Conservation (phyloP, 2,888 invertebrate genomes). For the Drosophila pseudotakahashii region DNA sequence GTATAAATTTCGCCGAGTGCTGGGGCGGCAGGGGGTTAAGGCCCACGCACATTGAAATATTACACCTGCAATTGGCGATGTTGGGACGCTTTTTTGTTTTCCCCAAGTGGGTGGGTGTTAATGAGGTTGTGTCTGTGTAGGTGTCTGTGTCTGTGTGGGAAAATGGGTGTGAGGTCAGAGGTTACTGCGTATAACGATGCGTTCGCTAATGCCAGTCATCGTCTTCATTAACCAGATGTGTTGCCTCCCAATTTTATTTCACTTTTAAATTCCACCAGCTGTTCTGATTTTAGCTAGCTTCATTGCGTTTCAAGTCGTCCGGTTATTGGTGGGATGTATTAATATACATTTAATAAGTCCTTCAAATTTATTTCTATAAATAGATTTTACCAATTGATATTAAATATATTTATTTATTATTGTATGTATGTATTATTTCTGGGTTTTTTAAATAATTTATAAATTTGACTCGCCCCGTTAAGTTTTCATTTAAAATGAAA, state of each 20-base stretch:
- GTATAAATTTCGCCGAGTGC: slow-evolving; percentile 62
- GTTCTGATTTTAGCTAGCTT: neutral
- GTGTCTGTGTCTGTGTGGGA: neutral
- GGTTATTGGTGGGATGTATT: neutral
- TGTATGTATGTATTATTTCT: neutral
- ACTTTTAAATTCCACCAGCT: neutral
- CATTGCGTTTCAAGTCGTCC: neutral
- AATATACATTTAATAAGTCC: too few species aligned
- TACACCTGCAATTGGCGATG: slow-evolving; percentile 75
- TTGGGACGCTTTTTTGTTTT: slow-evolving; percentile 45
- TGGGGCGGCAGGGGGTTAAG: slow-evolving; percentile 9
- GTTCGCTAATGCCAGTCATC: slow-evolving; percentile 69
- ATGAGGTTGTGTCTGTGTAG: slow-evolving; percentile 13
- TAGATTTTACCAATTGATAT: too few species aligned
- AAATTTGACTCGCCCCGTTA: neutral
- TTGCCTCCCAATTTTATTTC: slow-evolving; percentile 17
- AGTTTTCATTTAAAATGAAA: neutral
- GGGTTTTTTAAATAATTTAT: neutral
- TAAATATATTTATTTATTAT: too few species aligned
- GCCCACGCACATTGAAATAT: slow-evolving; percentile 69
- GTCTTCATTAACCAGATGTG: slow-evolving; percentile 67
- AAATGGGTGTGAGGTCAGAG: slow-evolving; percentile 28
- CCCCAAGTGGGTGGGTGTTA: slow-evolving; percentile 21
- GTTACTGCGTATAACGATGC: slow-evolving; percentile 56
- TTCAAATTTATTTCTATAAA: too few species aligned